Evolutionary conservation across 2,888 invertebrate species (phyloP).

Genomic region (Cerceris ruficornis): DNA sequence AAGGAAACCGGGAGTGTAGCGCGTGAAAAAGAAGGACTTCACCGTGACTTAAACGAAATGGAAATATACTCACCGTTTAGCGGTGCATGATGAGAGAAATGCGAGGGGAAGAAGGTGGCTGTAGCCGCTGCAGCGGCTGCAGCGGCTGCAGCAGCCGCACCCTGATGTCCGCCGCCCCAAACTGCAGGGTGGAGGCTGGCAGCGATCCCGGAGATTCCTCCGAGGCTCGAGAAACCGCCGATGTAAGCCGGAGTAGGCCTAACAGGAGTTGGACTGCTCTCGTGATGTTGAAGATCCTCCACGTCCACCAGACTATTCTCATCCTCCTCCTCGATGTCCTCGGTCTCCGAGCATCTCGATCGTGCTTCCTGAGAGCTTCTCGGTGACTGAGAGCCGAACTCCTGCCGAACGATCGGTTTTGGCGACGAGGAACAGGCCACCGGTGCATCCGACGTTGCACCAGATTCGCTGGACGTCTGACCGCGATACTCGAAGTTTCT

Average conservation of each 20-base stretch:
- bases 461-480: conserved; percentile 25
- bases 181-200: conserved; percentile 74
- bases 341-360: conserved; percentile 78
- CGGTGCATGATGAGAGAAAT: conserved; percentile 77
- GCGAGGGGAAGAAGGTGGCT: conserved; percentile 76
- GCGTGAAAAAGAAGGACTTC: neutral
- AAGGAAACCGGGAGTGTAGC: neutral
- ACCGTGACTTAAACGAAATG: neutral
- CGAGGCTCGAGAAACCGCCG: conserved; percentile 74
- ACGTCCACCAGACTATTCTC: conserved; percentile 89
- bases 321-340: conserved; percentile 87
- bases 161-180: conserved; percentile 76
- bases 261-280: conserved; percentile 71
- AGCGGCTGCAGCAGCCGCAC: conserved; percentile 70
- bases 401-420: conserved; percentile 47
- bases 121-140: conserved; percentile 72
- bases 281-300: conserved; percentile 84
- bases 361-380: conserved; percentile 70
- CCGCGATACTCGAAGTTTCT: conserved; percentile 51
- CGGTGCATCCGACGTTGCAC: conserved; percentile 31
- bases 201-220: conserved; percentile 70
- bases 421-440: conserved; percentile 43
- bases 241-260: conserved; percentile 79
- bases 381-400: conserved; percentile 72
- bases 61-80: conserved; percentile 72